Percentiles rank a stretch among this genome's conserved stretches.
Conservation (phyloP, 2,113 vertebrate species). For the Siniperca chuatsi region DNA sequence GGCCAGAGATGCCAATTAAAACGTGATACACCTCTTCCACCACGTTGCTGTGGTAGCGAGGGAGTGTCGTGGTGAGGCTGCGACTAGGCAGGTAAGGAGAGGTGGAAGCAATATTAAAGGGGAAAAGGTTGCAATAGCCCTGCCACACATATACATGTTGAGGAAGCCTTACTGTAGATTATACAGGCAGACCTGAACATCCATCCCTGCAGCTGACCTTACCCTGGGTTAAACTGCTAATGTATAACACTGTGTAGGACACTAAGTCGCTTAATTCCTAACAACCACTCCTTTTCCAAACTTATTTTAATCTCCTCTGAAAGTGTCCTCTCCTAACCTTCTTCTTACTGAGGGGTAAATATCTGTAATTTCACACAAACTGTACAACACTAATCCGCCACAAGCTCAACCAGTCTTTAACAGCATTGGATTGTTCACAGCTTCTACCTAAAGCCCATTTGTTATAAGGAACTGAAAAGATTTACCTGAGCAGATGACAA, state of each 20-base stretch:
- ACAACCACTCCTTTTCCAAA: neutral
- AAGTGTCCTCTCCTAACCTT: constrained; percentile 29
- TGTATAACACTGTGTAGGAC: neutral
- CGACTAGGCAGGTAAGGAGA: neutral
- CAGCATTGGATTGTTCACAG: neutral
- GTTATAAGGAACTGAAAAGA: neutral
- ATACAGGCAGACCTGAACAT: neutral
- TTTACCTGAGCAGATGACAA: constrained; percentile 1
- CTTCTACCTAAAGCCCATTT: constrained; percentile 10
- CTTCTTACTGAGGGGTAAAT: constrained; percentile 4
- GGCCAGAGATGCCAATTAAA: neutral
- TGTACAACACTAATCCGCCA: constrained; percentile 24
- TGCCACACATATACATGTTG: neutral
- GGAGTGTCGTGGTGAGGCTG: neutral
- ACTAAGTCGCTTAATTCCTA: constrained; percentile 32
- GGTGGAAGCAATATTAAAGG: neutral
- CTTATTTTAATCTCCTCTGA: constrained; percentile 27
- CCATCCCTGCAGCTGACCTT: neutral
- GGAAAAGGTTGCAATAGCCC: neutral
- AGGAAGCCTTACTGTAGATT: neutral
- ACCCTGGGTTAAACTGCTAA: neutral
- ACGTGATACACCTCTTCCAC: no score
- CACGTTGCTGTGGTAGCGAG: neutral
- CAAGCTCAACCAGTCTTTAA: neutral
- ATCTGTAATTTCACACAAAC: constrained; percentile 32